Evolutionary conservation across 2,888 invertebrate genomes (phyloP), one percentile per base, ranked within the genome.

Genomic region (Calameuta filiformis): DNA sequence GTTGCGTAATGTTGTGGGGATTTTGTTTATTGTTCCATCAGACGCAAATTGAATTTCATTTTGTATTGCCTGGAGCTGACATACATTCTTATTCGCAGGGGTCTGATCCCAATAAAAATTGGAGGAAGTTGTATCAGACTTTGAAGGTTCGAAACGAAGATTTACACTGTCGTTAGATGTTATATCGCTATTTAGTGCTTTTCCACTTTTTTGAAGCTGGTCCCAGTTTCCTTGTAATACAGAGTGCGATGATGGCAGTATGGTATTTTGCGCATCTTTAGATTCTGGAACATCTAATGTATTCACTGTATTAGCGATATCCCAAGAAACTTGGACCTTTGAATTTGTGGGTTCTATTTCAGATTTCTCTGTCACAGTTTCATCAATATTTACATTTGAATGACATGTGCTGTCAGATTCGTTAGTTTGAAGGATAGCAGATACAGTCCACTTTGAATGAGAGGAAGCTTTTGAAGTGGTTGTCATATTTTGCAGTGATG

Each of bases 21-120:
- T 12, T 30, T 74, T 68, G 40, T 33, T 77, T 75, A 9, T 87
- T 89, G 74, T 91, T 91, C 12, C 87, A 71, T 71, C 71, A 12
- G 34, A 34, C 12, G 31, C 33, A 34, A 71, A 71, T 56, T 56
- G 56, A 56, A 56, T 56, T 56, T 56, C 56, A 56, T 56, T 56
- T 23, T 23, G 40, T 9, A 56, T 56, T 56, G 40, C 6, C 23
- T 56, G 56, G 56, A 56, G 56, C 2, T 56, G 56, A 56, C 56
- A 56, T 56, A 56, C 23, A 56, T 56, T 56, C 11, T 71, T 71
- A 31, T 31, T 34, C 3, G 31, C 71, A 34, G 71, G 31, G 9
- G 71, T 12, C 6, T 33, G 33, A 34, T 71, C 71, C 71, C 71
- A 71, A 23, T 71, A 71, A 23, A 71, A 33, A 31, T 4, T 71